Base-by-base conservation (phyloP, 2,888 invertebrate species). In the Molanna angustata region DNA sequence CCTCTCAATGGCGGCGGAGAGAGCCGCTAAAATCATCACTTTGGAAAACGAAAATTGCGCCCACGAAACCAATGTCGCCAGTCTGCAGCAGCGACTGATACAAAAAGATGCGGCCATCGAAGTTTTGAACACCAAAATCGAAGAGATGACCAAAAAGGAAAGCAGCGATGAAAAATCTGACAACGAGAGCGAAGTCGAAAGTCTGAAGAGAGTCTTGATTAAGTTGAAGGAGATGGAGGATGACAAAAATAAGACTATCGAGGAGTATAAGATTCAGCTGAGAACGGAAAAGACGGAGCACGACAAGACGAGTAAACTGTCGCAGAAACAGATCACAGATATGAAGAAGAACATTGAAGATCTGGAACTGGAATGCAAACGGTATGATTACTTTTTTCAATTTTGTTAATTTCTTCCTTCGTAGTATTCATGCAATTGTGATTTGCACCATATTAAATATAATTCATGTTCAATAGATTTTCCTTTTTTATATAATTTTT, bases 261-360 rank as follows among this genome's bases (percentile, higher is more conserved):
- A 68, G 45, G 76, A 80, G 65, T 80, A 76, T 60, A 79, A 80
- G 61, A 69, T 72, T 57, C 61, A 80, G 27, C 61, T 80, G 37
- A 68, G 66, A 19, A 75, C 70, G 52, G 82, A 83, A 66, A 72
- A 77, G 63, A 69, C 71, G 56, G 74, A 79, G 60, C 74, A 70
- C 59, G 58, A 64, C 14, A 69, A 69, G 61, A 66, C 67, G 32
- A 64, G 69, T 1, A 19, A 22, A 9, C 20, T 49, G 17, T 56
- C 56, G n/a, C 54, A 56, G 37, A 56, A 59, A 19, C 54, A 59
- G 49, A 54, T 59, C 18, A 20, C 41, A 18, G 54, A 56, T 27
- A 52, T 59, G 52, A 56, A 70, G 52, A 71, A 69, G 54, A 73
- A 71, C 63, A 65, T 75, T 1, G 61, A 65, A 45, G 49, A 59